Evolutionary conservation across 2,797 vertebrate species (phyloP).

Genomic region (Steatocranus sp.): DNA sequence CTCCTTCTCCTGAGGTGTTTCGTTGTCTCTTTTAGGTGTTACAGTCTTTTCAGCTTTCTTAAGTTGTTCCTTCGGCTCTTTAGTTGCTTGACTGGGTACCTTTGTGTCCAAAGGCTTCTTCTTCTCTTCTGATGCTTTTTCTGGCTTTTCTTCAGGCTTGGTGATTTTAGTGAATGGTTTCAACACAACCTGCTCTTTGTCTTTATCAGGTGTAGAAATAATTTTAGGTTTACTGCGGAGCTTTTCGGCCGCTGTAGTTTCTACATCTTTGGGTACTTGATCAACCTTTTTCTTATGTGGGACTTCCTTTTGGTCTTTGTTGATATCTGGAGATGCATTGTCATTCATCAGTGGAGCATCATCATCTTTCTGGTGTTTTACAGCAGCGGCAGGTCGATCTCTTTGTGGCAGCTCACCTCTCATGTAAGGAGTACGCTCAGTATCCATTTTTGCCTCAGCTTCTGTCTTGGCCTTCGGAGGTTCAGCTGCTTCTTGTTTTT

Average conservation of each 20-base stretch:
- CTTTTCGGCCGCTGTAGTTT: constrained; percentile 17
- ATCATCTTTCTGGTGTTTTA: background rate
- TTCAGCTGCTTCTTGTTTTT: background rate
- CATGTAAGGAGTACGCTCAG: background rate
- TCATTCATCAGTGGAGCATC: background rate
- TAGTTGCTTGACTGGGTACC: background rate
- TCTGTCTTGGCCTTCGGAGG: constrained; percentile 1
- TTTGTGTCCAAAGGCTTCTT: constrained; percentile 27
- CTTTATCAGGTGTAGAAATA: constrained; percentile 27
- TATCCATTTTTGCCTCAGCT: constrained; percentile 7
- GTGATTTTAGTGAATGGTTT: constrained; percentile 42
- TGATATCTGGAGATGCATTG: background rate
- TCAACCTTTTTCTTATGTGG: constrained; percentile 12
- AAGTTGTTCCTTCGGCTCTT: background rate
- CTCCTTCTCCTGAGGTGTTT: constrained; percentile 3
- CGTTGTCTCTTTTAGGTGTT: background rate
- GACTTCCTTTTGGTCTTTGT: constrained; percentile 17
- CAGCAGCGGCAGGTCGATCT: background rate
- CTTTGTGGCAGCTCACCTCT: constrained; percentile 5
- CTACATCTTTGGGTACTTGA: constrained; percentile 9
- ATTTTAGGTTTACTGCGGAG: constrained; percentile 16
- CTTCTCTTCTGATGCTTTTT: background rate
- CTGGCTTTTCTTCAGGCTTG: constrained; percentile 22
- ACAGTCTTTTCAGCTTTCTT: background rate
- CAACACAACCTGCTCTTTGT: constrained; percentile 32